phyloP scores from a whole-genome alignment of 2,113 vertebrate species.

The Charadrius vociferus region DNA sequence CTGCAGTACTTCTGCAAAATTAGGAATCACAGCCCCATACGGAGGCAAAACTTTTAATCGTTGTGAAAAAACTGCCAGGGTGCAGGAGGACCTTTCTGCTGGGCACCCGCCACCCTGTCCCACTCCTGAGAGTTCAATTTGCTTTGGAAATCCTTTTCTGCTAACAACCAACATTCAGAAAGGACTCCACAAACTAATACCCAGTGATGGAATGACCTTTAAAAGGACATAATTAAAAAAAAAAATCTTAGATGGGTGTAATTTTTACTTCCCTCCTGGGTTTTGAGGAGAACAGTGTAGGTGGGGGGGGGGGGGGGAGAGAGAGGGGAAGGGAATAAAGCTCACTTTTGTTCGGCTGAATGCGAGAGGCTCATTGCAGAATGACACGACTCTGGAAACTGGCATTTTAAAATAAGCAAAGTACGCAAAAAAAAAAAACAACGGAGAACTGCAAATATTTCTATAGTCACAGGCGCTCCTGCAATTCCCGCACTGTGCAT shows the following conservation, averaged over 20 bases:
- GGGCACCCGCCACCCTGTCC: neutral
- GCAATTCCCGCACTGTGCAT: neutral
- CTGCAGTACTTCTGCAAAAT: neutral
- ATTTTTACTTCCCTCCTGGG: neutral
- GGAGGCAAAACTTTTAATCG: neutral
- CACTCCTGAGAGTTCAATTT: rapidly evolving
- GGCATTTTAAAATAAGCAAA: neutral
- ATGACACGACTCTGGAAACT: neutral
- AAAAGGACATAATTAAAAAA: neutral
- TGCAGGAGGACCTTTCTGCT: neutral
- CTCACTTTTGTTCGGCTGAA: neutral
- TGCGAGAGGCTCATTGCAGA: rapidly evolving
- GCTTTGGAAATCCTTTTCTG: neutral
- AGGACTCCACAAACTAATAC: neutral
- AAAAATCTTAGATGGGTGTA: neutral
- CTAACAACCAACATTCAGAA: neutral
- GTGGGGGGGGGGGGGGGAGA: rapidly evolving
- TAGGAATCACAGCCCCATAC: rapidly evolving
- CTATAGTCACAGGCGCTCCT: rapidly evolving
- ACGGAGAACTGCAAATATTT: neutral
- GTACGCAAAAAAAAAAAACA: neutral
- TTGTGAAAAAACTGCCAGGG: neutral
- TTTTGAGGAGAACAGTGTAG: too few relatives aligned
- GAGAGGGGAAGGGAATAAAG: neutral
- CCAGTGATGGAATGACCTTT: neutral